Evolutionary conservation across 2,113 vertebrate genomes (phyloP).

Genomic region (Hippolais icterina): DNA sequence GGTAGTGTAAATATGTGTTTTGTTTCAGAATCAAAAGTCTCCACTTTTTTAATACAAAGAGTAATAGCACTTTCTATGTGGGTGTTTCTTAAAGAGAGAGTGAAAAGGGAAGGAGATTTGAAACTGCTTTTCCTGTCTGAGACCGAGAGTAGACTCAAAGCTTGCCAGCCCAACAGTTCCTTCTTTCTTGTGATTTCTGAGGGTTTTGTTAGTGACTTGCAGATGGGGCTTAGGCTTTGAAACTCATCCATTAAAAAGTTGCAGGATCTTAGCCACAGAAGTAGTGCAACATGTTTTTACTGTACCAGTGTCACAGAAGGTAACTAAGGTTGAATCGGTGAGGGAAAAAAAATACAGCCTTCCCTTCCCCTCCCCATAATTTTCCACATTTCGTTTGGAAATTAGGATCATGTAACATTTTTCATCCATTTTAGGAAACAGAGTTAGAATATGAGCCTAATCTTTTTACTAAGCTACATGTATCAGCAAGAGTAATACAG

Average conservation of each 20-base stretch:
- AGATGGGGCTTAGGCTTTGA: conserved; percentile 68
- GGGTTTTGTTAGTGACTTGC: conserved; percentile 68
- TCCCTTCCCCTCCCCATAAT: neutral
- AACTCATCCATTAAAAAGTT: conserved; percentile 58
- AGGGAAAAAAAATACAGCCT: neutral
- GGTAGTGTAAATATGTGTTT: conserved; percentile 49
- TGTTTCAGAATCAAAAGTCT: conserved; percentile 48
- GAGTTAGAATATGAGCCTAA: neutral
- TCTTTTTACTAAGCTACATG: neutral
- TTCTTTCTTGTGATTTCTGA: conserved; percentile 48
- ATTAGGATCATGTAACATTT: neutral
- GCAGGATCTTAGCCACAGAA: conserved; percentile 69
- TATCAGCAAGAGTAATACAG: neutral
- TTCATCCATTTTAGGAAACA: neutral
- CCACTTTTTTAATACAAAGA: neutral
- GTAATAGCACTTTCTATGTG: conserved; percentile 44
- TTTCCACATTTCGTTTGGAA: neutral
- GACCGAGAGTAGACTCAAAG: conserved; percentile 39
- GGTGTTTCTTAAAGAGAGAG: conserved; percentile 54
- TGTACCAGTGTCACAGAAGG: conserved; percentile 46
- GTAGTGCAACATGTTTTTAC: conserved; percentile 58
- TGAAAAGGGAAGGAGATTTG: conserved; percentile 19
- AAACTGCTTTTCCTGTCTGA: conserved; percentile 58
- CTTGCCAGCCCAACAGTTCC: conserved; percentile 33
- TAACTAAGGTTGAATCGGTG: conserved; percentile 51